Evolutionary conservation across 2,113 vertebrate species (phyloP).

Genomic region (Lathamus discolor): DNA sequence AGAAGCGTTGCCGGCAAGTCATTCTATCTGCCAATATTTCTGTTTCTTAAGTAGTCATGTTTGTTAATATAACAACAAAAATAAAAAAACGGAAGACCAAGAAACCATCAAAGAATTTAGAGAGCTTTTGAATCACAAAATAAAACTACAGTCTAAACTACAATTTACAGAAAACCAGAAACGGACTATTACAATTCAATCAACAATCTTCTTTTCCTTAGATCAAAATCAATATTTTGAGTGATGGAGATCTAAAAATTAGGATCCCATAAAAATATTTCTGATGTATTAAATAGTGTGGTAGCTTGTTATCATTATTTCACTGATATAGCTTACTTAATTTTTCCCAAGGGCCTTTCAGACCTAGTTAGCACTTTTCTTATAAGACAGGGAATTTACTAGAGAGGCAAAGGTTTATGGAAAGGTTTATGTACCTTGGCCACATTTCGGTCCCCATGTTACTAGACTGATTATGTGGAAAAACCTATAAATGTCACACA

Average conservation of each 20-base stretch:
- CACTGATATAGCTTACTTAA: background rate
- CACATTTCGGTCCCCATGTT: background rate
- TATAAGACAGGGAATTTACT: background rate
- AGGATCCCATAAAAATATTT: background rate
- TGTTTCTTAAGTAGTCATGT: background rate
- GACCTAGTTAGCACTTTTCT: background rate
- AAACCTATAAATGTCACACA: background rate
- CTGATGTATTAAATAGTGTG: background rate
- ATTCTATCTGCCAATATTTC: background rate
- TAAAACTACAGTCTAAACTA: background rate
- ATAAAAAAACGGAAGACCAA: accelerated
- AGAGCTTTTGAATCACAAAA: background rate
- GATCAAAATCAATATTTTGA: background rate
- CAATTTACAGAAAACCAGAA: background rate
- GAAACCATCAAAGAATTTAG: background rate
- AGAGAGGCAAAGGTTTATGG: background rate
- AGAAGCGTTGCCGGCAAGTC: background rate
- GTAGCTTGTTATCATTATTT: background rate
- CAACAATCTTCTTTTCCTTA: background rate
- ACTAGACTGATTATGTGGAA: background rate
- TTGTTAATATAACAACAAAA: background rate
- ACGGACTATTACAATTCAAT: background rate
- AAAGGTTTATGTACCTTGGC: background rate
- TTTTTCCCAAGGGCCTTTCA: background rate
- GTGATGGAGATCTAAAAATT: background rate